Percentiles rank a stretch among this genome's conserved stretches.
phyloP scores from a whole-genome alignment of 2,113 vertebrate genomes.

The Centropus unirufus region DNA sequence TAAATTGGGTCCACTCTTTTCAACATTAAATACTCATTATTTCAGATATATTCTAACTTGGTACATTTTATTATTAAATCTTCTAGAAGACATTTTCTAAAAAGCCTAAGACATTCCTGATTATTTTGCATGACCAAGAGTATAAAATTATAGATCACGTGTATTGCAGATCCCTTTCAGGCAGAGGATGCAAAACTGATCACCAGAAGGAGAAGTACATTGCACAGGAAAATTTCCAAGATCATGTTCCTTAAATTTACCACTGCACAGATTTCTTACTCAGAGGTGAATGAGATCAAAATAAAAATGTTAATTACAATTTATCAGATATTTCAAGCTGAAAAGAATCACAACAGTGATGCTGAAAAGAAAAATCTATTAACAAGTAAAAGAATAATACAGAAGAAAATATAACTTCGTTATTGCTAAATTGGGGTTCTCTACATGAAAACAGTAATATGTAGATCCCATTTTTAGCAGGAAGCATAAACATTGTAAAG shows the following conservation, averaged over 20 bases:
- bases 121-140: neutral
- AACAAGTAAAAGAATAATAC: neutral
- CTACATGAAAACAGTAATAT: neutral
- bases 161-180: neutral
- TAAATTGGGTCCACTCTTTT: neutral
- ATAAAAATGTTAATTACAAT: neutral
- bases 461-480: neutral
- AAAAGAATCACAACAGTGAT: neutral
- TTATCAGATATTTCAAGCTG: neutral
- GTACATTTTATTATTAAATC: neutral
- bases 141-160: neutral
- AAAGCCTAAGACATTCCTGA: neutral
- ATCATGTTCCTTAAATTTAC: neutral
- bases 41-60: neutral
- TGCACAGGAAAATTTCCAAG: neutral
- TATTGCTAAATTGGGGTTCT: neutral
- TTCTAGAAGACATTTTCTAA: neutral
- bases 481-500: neutral
- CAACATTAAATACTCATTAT: neutral
- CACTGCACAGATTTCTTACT: neutral
- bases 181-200: neutral
- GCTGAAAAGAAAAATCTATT: neutral
- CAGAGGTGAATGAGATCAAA: neutral
- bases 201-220: neutral
- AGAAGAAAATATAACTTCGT: neutral